Evolutionary conservation across 2,797 vertebrate species (phyloP).

Genomic region (Cetoscarus ocellatus): DNA sequence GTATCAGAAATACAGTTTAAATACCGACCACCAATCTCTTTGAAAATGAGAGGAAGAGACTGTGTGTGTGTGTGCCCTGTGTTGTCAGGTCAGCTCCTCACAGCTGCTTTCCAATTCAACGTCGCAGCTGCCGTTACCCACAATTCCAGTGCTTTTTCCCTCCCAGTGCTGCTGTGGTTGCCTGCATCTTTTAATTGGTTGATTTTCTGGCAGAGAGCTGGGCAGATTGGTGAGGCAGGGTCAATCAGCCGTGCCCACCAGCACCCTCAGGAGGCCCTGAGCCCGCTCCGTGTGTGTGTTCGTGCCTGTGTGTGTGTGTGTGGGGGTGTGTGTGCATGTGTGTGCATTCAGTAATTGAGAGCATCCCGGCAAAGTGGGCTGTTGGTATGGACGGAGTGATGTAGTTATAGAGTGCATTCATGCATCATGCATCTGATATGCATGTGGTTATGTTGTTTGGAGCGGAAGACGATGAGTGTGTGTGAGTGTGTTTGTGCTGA

Average conservation of each 20-base stretch:
- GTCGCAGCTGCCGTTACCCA: conserved; percentile 62
- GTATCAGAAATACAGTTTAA: conserved; percentile 3
- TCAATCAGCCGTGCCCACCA: conserved; percentile 82
- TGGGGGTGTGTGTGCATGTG: conserved; percentile 11
- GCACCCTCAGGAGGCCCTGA: conserved; percentile 65
- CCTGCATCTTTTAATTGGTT: conserved; percentile 85
- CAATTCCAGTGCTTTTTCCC: conserved; percentile 29
- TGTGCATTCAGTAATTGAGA: conserved; percentile 63
- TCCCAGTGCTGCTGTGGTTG: conserved; percentile 53
- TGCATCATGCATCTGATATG: conserved; percentile 62
- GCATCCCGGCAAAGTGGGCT: conserved; percentile 53
- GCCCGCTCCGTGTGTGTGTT: conserved; percentile 25
- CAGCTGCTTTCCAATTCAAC: conserved; percentile 65
- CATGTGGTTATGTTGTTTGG: conserved; percentile 45
- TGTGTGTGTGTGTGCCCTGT: conserved; percentile 22
- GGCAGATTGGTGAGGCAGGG: conserved; percentile 81
- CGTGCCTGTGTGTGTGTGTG: conserved; percentile 7
- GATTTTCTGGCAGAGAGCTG: conserved; percentile 84
- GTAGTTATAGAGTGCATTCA: conserved; percentile 55
- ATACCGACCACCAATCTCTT: conserved; percentile 1
- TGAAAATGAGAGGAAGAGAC: not conserved
- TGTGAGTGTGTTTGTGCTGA: conserved; percentile 11
- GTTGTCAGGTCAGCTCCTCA: conserved; percentile 62
- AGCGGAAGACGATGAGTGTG: not conserved
- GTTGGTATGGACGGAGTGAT: conserved; percentile 54